Conservation (phyloP, 2,888 invertebrate species). For the Yponomeuta evonymella region DNA sequence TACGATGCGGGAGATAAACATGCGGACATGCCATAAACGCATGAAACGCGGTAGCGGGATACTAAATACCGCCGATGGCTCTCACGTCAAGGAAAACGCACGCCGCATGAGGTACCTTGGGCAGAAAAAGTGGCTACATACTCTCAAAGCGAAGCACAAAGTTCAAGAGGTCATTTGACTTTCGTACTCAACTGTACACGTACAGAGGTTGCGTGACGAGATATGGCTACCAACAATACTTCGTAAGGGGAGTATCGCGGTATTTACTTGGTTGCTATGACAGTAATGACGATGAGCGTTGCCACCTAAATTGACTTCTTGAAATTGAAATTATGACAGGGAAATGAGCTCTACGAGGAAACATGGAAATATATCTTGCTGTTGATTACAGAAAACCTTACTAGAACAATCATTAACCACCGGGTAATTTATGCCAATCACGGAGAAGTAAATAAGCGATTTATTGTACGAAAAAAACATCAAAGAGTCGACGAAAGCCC, state of each 20-base stretch:
- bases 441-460: too few species aligned
- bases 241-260: neutral
- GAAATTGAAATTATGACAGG: conserved; percentile 1
- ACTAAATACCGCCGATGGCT: conserved; percentile 43
- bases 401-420: neutral
- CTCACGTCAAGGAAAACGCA: conserved; percentile 44
- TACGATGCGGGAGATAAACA: conserved; percentile 13
- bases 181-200: neutral
- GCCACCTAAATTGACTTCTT: neutral
- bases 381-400: neutral
- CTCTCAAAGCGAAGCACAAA: neutral
- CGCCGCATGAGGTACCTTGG: neutral
- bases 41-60: conserved; percentile 68
- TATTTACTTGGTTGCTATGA: neutral
- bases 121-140: neutral
- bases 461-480: too few species aligned
- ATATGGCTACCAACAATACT: neutral
- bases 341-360: neutral
- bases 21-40: conserved; percentile 25
- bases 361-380: neutral
- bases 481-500: too few species aligned
- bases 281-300: neutral
- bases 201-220: neutral
- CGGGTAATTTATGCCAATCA: neutral
- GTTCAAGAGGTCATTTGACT: neutral